A percentile compares a stretch with the other conserved stretches of the same genome.
Conservation (phyloP, 2,113 vertebrate genomes). For the Sardina pilchardus region DNA sequence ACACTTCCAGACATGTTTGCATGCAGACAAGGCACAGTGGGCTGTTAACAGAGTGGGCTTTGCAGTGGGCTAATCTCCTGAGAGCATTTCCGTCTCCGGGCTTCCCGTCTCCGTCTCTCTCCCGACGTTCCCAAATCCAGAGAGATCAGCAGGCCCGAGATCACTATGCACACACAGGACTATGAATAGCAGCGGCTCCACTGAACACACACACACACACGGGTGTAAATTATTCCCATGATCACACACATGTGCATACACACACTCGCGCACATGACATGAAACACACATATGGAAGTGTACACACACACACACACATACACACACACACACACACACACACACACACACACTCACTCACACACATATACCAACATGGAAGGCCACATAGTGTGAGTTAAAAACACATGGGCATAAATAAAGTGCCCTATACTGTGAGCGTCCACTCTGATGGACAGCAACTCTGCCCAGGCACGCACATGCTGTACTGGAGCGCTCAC, state of each 20-base stretch:
- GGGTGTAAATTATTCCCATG: background rate
- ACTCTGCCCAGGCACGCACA: background rate
- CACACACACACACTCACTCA: background rate
- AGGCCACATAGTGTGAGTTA: background rate
- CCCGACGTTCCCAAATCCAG: background rate
- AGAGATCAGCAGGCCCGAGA: conserved; percentile 1
- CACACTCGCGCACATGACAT: background rate
- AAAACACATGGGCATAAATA: background rate
- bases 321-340: background rate
- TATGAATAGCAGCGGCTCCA: background rate
- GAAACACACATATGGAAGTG: background rate
- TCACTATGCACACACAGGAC: conserved; percentile 12
- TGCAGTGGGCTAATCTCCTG: background rate
- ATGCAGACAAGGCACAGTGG: background rate
- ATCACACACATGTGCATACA: background rate
- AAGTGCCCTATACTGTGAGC: background rate
- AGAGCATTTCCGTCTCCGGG: background rate
- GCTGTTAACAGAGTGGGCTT: conserved; percentile 2
- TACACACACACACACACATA: background rate
- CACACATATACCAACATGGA: background rate
- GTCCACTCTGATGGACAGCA: background rate
- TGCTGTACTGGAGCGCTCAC: background rate
- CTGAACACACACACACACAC: background rate
- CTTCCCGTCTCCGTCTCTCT: background rate
- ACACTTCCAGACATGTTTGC: background rate